Evolutionary conservation across 2,888 invertebrate genomes (phyloP), one percentile per base, ranked within the genome.

Genomic region (Cheilosia pagana): DNA sequence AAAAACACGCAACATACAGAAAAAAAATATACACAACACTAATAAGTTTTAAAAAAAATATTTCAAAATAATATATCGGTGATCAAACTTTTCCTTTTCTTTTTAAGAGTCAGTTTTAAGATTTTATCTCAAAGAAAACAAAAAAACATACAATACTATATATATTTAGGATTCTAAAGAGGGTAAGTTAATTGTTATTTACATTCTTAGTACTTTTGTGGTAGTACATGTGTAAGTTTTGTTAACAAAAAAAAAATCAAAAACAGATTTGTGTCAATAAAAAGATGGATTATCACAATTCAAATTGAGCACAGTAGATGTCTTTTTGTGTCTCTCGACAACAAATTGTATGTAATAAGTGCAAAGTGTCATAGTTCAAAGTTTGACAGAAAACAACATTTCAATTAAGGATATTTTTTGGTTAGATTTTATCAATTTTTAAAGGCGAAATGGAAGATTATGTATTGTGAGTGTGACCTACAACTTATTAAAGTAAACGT

Each of bases 71-170:
- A 52, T 71, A 81, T 81, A 81, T 85, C 85, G 85, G 85, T 85
- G 85, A 85, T 85, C 85, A 85, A 85, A 85, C 71, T 76, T 85
- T 85, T 85, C 65, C 63, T 70, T 77, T 70, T 63, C 50, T 85
- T 60, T 57, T 81, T 81, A 81, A 83, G 72, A 74, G 52, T 57
- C 55, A 79, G 68, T 74, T 78, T 70, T 83, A 78, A 74, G 78
- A 52, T 67, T 68, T 52, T 59, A 60, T 52, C 39, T 48, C 28
- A 57, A 57, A 21, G 57, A 41, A 45, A 41, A 45, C 43, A 43
- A 8, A 70, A 72, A 79, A 3, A 35, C 12, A 35, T 35, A 28
- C n/a, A n/a, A n/a, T n/a, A n/a, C n/a, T 28, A 28, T 12, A 35
- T 35, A 35, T 55, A 48, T 63, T 79, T 76, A 81, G 81, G 81